These are phyloP conservation scores for Ceratina calcarata DNA, from an alignment of 1,140 invertebrate species.

Conservation along the genomic window DNA sequence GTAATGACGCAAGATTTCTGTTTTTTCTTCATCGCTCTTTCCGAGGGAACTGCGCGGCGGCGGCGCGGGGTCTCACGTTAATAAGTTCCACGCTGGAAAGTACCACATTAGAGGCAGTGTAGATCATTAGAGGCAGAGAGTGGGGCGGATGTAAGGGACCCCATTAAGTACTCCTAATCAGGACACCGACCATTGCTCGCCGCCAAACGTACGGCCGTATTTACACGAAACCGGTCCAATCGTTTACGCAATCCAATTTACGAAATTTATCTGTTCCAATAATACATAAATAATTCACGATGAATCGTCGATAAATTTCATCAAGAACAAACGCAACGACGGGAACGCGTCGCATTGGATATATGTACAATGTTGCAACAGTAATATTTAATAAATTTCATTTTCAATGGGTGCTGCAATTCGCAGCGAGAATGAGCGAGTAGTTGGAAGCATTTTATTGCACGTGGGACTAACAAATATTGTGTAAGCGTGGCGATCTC, in stretches of 20 bases:
- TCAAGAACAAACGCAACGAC: too few species aligned
- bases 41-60: neutral
- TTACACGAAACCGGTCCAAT: constrained; percentile 34
- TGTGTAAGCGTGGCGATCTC: constrained; percentile 1
- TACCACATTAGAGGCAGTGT: constrained; percentile 13
- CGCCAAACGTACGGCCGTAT: constrained; percentile 18
- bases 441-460: too few species aligned
- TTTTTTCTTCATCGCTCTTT: neutral
- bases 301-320: too few species aligned
- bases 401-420: neutral
- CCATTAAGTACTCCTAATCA: constrained; percentile 39
- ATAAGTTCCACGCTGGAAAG: constrained; percentile 18
- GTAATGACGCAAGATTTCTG: constrained; percentile 19
- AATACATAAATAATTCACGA: too few species aligned
- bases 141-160: constrained; percentile 27
- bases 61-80: constrained; percentile 9
- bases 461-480: too few species aligned
- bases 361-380: too few species aligned
- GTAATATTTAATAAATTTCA: neutral
- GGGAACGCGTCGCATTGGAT: too few species aligned
- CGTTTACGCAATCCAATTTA: neutral
- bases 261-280: too few species aligned
- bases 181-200: constrained; percentile 19
- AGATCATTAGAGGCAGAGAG: constrained; percentile 34
- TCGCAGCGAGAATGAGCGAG: too few species aligned